phyloP scores from a whole-genome alignment of 2,113 vertebrate genomes.

The Syngnathus scovelli region DNA sequence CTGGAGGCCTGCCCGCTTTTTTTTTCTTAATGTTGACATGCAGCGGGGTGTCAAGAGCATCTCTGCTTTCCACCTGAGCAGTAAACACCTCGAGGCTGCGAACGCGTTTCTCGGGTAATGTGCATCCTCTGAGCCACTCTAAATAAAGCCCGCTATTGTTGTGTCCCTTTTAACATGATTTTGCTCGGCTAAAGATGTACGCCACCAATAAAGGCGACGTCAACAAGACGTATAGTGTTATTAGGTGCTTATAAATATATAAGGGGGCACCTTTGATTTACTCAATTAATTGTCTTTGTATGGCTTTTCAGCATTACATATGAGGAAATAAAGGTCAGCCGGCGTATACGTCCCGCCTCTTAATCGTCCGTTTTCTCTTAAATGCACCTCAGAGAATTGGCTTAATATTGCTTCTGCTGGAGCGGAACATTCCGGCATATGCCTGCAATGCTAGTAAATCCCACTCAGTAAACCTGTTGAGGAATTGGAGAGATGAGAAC shows the following conservation, averaged over 20 bases:
- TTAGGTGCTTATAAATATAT: constrained; percentile 72
- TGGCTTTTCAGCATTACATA: constrained; percentile 40
- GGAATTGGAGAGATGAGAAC: not conserved
- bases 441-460: constrained; percentile 12
- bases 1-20: not conserved
- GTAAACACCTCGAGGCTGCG: constrained; percentile 49
- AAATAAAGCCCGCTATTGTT: constrained; percentile 30
- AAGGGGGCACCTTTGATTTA: constrained; percentile 68
- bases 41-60: not conserved
- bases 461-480: constrained; percentile 32
- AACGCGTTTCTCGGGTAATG: constrained; percentile 32
- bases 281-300: constrained; percentile 56
- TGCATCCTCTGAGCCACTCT: constrained; percentile 42
- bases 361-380: constrained; percentile 18
- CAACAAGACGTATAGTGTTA: constrained; percentile 64
- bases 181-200: constrained; percentile 43
- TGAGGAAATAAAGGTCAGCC: constrained; percentile 36
- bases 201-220: constrained; percentile 60
- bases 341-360: constrained; percentile 16
- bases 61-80: constrained; percentile 20
- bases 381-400: constrained; percentile 30
- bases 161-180: constrained; percentile 37
- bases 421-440: constrained; percentile 12
- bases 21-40: not conserved
- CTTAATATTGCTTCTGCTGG: constrained; percentile 33